phyloP scores from a whole-genome alignment of 2,113 vertebrate genomes.

The Psittacula cyanocephala region DNA sequence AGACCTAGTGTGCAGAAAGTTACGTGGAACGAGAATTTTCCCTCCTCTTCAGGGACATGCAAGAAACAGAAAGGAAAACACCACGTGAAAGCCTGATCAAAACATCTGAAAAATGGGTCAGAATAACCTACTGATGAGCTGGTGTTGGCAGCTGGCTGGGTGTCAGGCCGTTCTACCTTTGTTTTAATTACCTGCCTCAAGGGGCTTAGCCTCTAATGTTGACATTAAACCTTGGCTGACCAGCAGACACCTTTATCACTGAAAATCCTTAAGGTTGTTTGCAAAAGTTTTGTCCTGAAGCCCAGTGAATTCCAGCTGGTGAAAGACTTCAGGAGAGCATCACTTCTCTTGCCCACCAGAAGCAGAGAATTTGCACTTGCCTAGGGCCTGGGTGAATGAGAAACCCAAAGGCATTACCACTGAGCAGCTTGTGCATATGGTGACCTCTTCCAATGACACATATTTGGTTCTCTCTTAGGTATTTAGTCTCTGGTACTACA shows the following conservation, averaged over 20 bases:
- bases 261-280: background rate
- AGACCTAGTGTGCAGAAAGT: background rate
- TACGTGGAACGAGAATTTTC: background rate
- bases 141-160: background rate
- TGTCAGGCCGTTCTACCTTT: background rate
- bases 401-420: background rate
- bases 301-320: background rate
- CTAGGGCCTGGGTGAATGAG: background rate
- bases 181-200: background rate
- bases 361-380: background rate
- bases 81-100: background rate
- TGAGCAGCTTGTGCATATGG: rapidly evolving
- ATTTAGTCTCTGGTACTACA: background rate
- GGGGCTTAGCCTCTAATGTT: background rate
- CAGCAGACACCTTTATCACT: background rate
- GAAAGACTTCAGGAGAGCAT: background rate
- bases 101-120: background rate
- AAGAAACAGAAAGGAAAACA: background rate
- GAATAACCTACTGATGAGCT: background rate
- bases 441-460: background rate
- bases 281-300: background rate
- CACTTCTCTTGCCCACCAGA: background rate
- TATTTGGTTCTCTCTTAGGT: background rate
- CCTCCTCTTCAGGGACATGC: background rate
- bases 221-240: background rate